Percentiles rank a stretch among this genome's conserved stretches.
These are phyloP conservation scores for Anhinga rufa DNA, from an alignment of 2,113 vertebrate species.

Conservation along the genomic window DNA sequence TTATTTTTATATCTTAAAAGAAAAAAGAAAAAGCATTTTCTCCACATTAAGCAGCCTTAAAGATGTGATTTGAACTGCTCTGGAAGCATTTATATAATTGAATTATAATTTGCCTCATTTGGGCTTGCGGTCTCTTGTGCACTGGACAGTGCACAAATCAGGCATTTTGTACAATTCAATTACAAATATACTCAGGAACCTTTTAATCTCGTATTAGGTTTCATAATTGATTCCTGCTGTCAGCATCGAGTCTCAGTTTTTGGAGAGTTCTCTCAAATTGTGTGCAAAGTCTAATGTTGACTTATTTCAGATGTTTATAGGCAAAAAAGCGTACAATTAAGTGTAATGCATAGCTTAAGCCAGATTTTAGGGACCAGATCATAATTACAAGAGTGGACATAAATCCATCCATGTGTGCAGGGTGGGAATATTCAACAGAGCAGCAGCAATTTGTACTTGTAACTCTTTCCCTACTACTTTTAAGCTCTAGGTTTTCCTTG, in stretches of 20 bases:
- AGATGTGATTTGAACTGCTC: constrained; percentile 10
- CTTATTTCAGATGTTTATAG: not conserved
- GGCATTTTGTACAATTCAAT: constrained; percentile 63
- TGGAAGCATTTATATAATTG: constrained; percentile 62
- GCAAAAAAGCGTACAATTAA: not conserved
- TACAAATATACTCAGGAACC: constrained; percentile 47
- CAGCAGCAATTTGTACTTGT: not conserved
- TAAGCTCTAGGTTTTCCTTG: not conserved
- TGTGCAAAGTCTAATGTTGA: not conserved
- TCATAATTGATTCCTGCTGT: constrained; percentile 57
- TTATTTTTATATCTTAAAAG: not conserved
- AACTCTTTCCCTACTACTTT: not conserved
- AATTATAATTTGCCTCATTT: constrained; percentile 62
- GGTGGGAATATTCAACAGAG: not conserved
- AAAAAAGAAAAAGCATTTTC: not conserved
- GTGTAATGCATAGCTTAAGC: not conserved
- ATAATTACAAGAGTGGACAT: not conserved
- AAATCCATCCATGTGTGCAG: not conserved
- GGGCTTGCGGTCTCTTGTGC: constrained; percentile 27
- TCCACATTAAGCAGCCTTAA: not conserved
- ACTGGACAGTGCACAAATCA: constrained; percentile 31
- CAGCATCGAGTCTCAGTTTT: not conserved
- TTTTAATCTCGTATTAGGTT: constrained; percentile 61
- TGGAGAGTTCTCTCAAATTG: not conserved
- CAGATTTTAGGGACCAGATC: not conserved